These are phyloP conservation scores for Oedothorax gibbosus DNA, from an alignment of 1,140 invertebrate genomes.

Conservation along the genomic window DNA sequence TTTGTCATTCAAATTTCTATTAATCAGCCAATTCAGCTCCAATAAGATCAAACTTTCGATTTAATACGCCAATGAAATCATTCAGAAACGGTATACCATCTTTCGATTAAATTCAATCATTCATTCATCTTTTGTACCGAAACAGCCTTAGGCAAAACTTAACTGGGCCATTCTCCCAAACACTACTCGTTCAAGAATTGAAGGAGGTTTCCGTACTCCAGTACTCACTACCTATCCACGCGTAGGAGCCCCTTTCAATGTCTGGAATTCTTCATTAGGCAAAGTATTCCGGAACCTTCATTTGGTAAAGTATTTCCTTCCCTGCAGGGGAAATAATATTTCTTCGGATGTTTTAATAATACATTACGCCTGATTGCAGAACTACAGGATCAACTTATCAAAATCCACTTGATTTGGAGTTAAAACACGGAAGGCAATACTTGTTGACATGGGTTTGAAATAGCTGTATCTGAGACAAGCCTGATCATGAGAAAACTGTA, in stretches of 20 bases:
- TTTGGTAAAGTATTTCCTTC: slow-evolving; percentile 13
- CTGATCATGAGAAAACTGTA: too few relatives aligned
- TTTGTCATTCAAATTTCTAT: too few relatives aligned
- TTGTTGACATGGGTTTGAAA: too few relatives aligned
- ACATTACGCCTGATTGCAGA: slow-evolving; percentile 38
- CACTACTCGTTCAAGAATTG: not conserved
- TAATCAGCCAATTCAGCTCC: too few relatives aligned
- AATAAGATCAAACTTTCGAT: too few relatives aligned
- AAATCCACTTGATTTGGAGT: slow-evolving; percentile 12
- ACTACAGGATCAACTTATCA: slow-evolving; percentile 12
- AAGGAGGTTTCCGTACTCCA: not conserved
- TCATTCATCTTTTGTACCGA: too few relatives aligned
- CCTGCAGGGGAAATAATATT: slow-evolving; percentile 18
- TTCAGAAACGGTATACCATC: too few relatives aligned
- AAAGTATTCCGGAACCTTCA: slow-evolving; percentile 30
- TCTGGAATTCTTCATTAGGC: slow-evolving; percentile 17
- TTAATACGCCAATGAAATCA: too few relatives aligned
- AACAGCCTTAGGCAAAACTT: too few relatives aligned
- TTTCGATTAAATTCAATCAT: too few relatives aligned
- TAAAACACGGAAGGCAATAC: not conserved
- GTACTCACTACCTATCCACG: not conserved
- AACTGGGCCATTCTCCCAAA: too few relatives aligned
- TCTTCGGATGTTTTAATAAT: slow-evolving; percentile 30
- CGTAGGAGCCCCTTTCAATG: not conserved
- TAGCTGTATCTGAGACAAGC: too few relatives aligned